A percentile compares a stretch with the other conserved stretches of the same genome.
Evolutionary conservation across 2,113 vertebrate species (phyloP).

Genomic region (Mesocricetus auratus): DNA sequence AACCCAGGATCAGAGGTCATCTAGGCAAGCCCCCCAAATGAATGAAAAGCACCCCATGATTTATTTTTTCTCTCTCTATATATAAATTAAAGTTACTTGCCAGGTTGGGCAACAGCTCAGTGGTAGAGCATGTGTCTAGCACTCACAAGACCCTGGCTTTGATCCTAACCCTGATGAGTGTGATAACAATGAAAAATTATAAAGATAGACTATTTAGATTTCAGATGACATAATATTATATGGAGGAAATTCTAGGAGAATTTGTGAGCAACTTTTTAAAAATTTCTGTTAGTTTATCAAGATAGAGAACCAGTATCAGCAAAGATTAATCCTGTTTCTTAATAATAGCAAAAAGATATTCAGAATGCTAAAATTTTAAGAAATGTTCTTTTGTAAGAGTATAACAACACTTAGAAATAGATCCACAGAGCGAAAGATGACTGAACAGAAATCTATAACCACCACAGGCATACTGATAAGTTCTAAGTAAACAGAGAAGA

Average conservation of each 20-base stretch:
- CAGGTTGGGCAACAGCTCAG: background rate
- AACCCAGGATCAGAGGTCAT: background rate
- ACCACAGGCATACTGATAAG: background rate
- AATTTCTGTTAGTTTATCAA: background rate
- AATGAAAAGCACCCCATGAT: background rate
- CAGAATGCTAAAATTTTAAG: conserved; percentile 4
- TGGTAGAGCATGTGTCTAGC: background rate
- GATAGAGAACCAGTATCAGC: background rate
- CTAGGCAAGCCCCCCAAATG: background rate
- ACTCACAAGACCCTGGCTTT: background rate
- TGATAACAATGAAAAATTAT: background rate
- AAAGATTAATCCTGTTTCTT: background rate
- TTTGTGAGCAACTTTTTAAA: background rate
- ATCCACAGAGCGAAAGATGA: background rate
- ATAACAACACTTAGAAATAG: background rate
- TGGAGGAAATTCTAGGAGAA: background rate
- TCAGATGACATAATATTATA: background rate
- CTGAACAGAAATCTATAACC: background rate
- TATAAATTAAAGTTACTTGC: background rate
- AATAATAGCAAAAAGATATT: background rate
- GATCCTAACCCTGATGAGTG: background rate
- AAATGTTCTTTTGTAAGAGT: background rate
- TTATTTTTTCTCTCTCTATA: background rate
- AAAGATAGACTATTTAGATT: background rate
- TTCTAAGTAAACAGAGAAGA: background rate